These are phyloP conservation scores for Nysson spinosus DNA, from an alignment of 2,888 invertebrate genomes.

Conservation along the genomic window DNA sequence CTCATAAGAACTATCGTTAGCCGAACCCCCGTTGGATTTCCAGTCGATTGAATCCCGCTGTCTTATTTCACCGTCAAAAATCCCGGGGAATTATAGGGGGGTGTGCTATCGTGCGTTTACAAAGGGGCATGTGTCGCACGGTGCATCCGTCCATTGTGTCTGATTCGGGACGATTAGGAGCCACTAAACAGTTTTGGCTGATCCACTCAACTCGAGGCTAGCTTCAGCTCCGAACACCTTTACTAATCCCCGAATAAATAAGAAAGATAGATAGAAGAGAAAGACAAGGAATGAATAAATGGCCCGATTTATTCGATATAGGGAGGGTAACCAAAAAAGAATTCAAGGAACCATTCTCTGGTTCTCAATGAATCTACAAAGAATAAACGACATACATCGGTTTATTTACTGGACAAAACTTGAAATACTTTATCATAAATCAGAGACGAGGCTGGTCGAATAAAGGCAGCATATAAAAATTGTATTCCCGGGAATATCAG, in stretches of 20 bases:
- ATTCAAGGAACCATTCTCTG: no score
- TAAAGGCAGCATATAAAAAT: no score
- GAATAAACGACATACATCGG: no score
- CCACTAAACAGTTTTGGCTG: slow-evolving; percentile 60
- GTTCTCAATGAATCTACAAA: no score
- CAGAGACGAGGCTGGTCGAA: no score
- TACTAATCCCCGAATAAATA: slow-evolving; percentile 68
- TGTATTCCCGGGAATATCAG: no score
- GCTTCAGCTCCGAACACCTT: slow-evolving; percentile 53
- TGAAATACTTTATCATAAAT: no score
- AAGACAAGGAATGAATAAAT: slow-evolving; percentile 35
- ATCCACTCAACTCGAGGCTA: slow-evolving; percentile 60
- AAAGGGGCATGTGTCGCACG: slow-evolving; percentile 57
- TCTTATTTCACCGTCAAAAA: slow-evolving; percentile 54
- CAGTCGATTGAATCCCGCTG: slow-evolving; percentile 58
- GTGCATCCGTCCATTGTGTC: slow-evolving; percentile 57
- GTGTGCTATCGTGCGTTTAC: slow-evolving; percentile 50
- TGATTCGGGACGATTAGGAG: slow-evolving; percentile 63
- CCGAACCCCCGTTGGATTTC: slow-evolving; percentile 42
- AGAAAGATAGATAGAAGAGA: slow-evolving; percentile 24
- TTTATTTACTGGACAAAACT: no score
- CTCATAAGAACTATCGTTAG: slow-evolving; percentile 37
- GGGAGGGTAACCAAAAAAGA: slow-evolving; percentile 13
- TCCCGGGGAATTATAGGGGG: slow-evolving; percentile 38
- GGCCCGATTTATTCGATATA: slow-evolving; percentile 34